Evolutionary conservation across 30 jellyfish, hydroid and myxozoan species (phyloP).

Genomic region (Hydra vulgaris): DNA sequence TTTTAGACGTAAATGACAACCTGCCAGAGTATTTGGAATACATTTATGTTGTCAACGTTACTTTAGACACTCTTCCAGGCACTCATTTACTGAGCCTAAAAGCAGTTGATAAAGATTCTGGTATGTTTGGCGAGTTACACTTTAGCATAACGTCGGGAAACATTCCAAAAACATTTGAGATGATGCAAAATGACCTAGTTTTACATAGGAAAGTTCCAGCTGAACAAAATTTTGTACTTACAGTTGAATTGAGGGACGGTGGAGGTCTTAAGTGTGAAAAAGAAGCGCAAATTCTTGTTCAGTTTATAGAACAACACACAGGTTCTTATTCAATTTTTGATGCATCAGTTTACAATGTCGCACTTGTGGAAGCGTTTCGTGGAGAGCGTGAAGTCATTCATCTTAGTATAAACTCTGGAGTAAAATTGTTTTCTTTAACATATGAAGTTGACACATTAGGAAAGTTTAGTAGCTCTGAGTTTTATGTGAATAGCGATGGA

Average conservation of each 20-base stretch:
- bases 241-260: not conserved
- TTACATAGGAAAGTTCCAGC: not conserved
- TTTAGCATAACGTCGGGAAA: not conserved
- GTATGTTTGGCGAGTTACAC: not conserved
- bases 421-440: not conserved
- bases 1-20: not conserved
- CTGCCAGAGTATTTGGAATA: not conserved
- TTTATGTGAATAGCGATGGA: not conserved
- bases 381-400: not conserved
- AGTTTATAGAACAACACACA: not conserved
- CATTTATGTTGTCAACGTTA: not conserved
- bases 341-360: not conserved
- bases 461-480: not conserved
- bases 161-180: not conserved
- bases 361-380: not conserved
- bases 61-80: not conserved
- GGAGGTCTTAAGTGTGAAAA: not conserved
- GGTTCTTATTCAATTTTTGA: not conserved
- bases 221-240: not conserved
- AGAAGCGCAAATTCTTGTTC: not conserved
- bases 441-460: not conserved
- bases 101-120: not conserved
- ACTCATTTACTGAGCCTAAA: not conserved
- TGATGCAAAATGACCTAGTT: not conserved
- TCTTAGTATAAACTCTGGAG: not conserved